Conservation (phyloP, 2,113 vertebrate genomes). For the Thalassarche chlororhynchos region DNA sequence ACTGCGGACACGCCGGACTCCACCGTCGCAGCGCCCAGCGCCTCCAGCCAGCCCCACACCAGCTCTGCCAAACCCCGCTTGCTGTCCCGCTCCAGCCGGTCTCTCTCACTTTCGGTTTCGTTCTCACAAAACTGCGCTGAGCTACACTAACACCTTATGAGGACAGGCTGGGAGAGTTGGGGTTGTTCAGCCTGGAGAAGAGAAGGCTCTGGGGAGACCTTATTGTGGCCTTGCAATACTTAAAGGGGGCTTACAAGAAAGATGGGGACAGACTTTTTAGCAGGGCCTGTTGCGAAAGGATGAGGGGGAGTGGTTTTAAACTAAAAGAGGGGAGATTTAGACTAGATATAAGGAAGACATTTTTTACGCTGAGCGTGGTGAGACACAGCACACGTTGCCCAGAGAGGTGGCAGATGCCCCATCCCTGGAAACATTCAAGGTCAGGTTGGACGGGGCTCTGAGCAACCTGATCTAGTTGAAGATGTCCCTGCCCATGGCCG, state of each 20-base stretch:
- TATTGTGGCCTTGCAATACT: neutral
- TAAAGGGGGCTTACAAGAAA: neutral
- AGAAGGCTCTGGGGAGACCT: neutral
- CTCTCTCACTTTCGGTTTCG: neutral
- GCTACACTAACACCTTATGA: accelerated
- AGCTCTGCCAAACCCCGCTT: neutral
- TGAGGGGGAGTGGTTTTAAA: neutral
- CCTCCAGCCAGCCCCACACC: neutral
- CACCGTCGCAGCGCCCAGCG: neutral
- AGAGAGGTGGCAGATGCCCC: neutral
- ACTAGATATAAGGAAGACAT: neutral
- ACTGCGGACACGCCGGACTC: accelerated
- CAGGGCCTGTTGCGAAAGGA: neutral
- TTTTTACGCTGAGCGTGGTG: neutral
- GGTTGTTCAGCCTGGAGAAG: neutral
- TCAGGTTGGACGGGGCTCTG: neutral
- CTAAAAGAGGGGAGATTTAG: neutral
- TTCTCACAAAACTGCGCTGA: neutral
- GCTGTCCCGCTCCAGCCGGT: accelerated
- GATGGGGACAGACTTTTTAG: neutral
- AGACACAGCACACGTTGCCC: neutral
- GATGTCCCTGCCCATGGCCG: neutral
- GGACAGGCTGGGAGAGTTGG: neutral
- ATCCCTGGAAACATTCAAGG: neutral
- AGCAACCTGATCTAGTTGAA: neutral